Conservation (phyloP, 2,888 invertebrate species). For the Andricus curvator region DNA sequence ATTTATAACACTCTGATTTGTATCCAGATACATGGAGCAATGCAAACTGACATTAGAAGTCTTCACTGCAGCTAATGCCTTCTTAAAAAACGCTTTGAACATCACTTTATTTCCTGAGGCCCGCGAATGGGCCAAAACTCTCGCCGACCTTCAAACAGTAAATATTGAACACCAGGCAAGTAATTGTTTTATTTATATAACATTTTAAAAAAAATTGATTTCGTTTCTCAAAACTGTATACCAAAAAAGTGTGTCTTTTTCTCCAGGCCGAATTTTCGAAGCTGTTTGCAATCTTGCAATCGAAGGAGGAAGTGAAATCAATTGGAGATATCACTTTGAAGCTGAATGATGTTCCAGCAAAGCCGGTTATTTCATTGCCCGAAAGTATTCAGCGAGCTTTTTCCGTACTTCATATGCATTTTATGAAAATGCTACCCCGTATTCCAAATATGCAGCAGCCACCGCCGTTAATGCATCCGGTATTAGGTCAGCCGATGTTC, state of each 20-base stretch:
- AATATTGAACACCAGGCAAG: not conserved
- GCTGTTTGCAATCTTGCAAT: not conserved
- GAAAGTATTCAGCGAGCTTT: constrained; percentile 42
- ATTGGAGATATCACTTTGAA: constrained; percentile 16
- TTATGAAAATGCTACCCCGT: constrained; percentile 11
- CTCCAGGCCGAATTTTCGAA: constrained; percentile 25
- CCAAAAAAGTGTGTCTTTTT: not conserved
- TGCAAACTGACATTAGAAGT: constrained; percentile 39
- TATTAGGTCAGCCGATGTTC: not conserved
- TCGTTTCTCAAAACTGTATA: not conserved
- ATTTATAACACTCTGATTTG: constrained; percentile 25
- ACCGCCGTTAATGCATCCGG: not conserved
- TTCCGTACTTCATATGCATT: not conserved
- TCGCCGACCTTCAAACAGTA: not conserved
- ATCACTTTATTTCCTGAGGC: constrained; percentile 20
- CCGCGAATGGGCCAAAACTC: constrained; percentile 40
- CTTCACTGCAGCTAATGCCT: constrained; percentile 42
- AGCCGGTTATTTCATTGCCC: constrained; percentile 37
- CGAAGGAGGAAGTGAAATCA: constrained; percentile 4
- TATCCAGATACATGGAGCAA: constrained; percentile 42
- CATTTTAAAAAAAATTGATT: no score
- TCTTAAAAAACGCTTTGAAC: constrained; percentile 37
- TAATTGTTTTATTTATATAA: not conserved
- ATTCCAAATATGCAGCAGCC: constrained; percentile 14
- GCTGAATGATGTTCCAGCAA: constrained; percentile 3